phyloP scores from a whole-genome alignment of 2,888 invertebrate species.

The Flabesymbios commensalis region DNA sequence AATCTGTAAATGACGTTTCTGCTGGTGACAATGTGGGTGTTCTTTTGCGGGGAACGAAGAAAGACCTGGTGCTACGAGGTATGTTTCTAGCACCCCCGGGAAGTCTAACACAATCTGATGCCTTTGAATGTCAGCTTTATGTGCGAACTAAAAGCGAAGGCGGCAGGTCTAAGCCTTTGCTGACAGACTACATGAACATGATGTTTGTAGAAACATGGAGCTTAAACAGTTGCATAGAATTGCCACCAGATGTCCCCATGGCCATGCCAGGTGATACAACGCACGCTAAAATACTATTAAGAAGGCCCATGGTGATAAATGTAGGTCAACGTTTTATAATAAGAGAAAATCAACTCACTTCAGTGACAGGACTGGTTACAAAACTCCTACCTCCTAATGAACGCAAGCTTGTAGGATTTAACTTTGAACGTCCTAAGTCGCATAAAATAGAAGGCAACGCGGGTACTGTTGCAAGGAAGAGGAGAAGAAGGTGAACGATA shows the following conservation, averaged over 20 bases:
- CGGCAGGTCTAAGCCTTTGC: conserved; percentile 78
- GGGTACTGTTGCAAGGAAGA: no score
- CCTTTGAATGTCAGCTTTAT: conserved; percentile 82
- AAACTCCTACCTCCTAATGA: conserved; percentile 65
- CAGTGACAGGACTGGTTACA: conserved; percentile 84
- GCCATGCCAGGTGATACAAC: conserved; percentile 63
- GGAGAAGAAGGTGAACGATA: no score
- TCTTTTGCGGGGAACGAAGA: conserved; percentile 75
- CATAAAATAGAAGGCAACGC: no score
- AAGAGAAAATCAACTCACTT: conserved; percentile 80
- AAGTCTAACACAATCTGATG: conserved; percentile 44
- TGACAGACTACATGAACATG: conserved; percentile 77
- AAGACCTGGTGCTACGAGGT: conserved; percentile 75
- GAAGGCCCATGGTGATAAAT: conserved; percentile 80
- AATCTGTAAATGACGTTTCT: conserved; percentile 60
- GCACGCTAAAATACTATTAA: conserved; percentile 72
- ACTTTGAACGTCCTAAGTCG: conserved; percentile 17
- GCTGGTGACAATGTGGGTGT: conserved; percentile 91
- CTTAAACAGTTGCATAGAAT: conserved; percentile 64
- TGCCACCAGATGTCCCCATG: conserved; percentile 68
- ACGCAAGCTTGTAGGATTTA: conserved; percentile 48
- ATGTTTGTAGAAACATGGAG: conserved; percentile 75
- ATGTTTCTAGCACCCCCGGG: conserved; percentile 76
- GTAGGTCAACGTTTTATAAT: conserved; percentile 82
- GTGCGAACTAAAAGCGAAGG: conserved; percentile 78